Percentiles rank a stretch among this genome's conserved stretches.
Evolutionary conservation across 2,113 vertebrate genomes (phyloP).

Genomic region (Hypomesus transpacificus): DNA sequence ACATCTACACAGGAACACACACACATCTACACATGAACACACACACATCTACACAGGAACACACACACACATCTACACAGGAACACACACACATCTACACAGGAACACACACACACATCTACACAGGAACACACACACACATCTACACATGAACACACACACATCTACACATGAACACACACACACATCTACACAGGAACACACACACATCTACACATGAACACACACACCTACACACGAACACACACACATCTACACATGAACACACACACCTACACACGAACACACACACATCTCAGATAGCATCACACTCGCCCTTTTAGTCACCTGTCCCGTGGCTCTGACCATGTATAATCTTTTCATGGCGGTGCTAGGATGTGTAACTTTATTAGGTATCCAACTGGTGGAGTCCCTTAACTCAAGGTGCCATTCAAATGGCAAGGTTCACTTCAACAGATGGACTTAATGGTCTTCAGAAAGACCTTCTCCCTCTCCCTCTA

Average conservation of each 20-base stretch:
- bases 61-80: too few relatives aligned
- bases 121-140: background rate
- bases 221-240: background rate
- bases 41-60: background rate
- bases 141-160: background rate
- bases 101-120: background rate
- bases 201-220: background rate
- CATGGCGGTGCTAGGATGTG: conserved; percentile 1
- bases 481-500: background rate
- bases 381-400: too few relatives aligned
- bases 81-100: conserved; percentile 2
- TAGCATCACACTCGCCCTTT: too few relatives aligned
- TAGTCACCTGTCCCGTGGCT: too few relatives aligned
- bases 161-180: conserved; percentile 7
- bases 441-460: conserved; percentile 32
- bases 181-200: background rate
- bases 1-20: background rate
- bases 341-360: too few relatives aligned
- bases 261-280: background rate
- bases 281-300: background rate
- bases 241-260: conserved; percentile 5
- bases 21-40: conserved; percentile 6
- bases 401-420: background rate
- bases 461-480: conserved; percentile 4
- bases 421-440: conserved; percentile 48